Percentiles rank a stretch among this genome's conserved stretches.
Conservation (phyloP, 1,140 invertebrate species). For the Aphelenchoides besseyi region DNA sequence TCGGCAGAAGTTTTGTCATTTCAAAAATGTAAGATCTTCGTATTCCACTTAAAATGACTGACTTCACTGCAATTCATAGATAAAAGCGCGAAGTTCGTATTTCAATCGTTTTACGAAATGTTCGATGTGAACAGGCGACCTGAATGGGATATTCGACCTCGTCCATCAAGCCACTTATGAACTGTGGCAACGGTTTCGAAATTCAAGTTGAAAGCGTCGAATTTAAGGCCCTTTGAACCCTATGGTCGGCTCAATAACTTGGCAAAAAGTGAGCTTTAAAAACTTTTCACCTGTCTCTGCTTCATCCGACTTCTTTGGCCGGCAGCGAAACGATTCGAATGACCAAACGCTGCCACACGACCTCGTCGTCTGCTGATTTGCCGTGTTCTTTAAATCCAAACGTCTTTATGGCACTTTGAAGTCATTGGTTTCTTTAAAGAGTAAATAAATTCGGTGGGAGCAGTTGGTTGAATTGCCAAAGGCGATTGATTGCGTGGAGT, state of each 20-base stretch:
- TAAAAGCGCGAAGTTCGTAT: no score
- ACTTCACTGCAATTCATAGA: neutral
- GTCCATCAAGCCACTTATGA: neutral
- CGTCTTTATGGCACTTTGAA: neutral
- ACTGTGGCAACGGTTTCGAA: neutral
- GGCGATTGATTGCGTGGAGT: neutral
- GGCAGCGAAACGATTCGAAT: neutral
- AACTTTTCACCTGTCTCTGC: neutral
- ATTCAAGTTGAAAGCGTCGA: neutral
- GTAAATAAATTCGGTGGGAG: neutral
- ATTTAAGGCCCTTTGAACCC: neutral
- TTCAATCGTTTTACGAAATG: no score
- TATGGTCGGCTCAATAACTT: neutral
- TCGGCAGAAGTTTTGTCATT: neutral
- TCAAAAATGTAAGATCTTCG: neutral
- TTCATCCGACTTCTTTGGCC: neutral
- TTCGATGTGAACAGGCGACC: neutral
- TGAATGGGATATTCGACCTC: neutral
- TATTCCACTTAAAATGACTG: neutral
- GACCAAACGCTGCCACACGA: constrained; percentile 2
- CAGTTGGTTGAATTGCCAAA: neutral
- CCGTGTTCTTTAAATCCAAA: neutral
- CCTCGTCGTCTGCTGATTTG: neutral
- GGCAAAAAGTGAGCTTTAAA: neutral
- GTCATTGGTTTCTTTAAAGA: neutral